A percentile compares a stretch with the other conserved stretches of the same genome.
Conservation (phyloP, 30 jellyfish, hydroid and myxozoan species). For the Aurelia aurita region DNA sequence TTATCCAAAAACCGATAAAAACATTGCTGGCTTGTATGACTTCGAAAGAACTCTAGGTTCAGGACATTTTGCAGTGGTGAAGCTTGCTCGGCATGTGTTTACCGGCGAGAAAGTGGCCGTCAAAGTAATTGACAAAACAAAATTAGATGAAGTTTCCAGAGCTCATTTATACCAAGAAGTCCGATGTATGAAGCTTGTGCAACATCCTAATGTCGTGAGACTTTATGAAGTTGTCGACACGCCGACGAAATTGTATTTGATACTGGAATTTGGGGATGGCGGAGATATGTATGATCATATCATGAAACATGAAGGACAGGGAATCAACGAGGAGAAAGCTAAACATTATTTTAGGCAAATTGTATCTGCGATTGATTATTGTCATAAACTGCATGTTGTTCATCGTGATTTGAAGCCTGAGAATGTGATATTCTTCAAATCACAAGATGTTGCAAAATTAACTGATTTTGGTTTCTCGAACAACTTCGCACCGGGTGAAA, state of each 20-base stretch:
- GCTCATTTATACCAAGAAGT: slow-evolving; percentile 97
- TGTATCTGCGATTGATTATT: slow-evolving; percentile 96
- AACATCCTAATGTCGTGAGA: slow-evolving; percentile 97
- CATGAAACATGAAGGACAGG: slow-evolving; percentile 90
- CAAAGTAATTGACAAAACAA: slow-evolving; percentile 94
- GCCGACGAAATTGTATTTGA: slow-evolving; percentile 90
- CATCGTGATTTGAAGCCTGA: slow-evolving; percentile 99
- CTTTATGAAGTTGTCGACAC: slow-evolving; percentile 96
- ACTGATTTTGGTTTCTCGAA: slow-evolving; percentile 99
- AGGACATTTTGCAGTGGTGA: slow-evolving; percentile 98
- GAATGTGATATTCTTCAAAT: slow-evolving; percentile 91
- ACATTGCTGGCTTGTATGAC: slow-evolving; percentile 95
- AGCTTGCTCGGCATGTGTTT: slow-evolving; percentile 96
- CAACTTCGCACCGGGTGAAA: slow-evolving; percentile 93
- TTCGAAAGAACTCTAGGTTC: slow-evolving; percentile 94
- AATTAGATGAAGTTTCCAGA: slow-evolving; percentile 88
- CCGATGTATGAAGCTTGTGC: slow-evolving; percentile 92
- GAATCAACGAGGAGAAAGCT: slow-evolving; percentile 96
- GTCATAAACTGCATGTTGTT: slow-evolving; percentile 98
- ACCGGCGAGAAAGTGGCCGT: slow-evolving; percentile 99
- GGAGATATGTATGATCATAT: slow-evolving; percentile 98
- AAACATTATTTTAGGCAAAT: slow-evolving; percentile 92
- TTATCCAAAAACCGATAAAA: slow-evolving; percentile 62
- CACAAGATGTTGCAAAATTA: slow-evolving; percentile 88
- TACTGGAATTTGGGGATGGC: slow-evolving; percentile 97